Evolutionary conservation across 2,113 vertebrate genomes (phyloP).

Genomic region (rat (Rattus norvegicus)): DNA sequence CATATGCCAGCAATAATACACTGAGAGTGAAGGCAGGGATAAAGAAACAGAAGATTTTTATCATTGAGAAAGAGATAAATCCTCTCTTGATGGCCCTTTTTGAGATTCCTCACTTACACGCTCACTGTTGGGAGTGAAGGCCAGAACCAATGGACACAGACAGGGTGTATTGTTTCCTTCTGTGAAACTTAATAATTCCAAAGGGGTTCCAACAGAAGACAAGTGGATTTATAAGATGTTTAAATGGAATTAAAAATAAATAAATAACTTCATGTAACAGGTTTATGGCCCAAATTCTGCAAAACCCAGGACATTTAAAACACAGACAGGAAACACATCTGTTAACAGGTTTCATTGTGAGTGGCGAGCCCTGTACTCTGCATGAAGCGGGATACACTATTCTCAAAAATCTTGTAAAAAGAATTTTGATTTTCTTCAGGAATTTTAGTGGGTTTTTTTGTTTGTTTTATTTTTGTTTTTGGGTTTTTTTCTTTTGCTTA

Average conservation of each 20-base stretch:
- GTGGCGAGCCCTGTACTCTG: constrained; percentile 7
- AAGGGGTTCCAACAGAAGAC: constrained; percentile 58
- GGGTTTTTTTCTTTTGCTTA: constrained; percentile 49
- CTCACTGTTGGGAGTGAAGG: constrained; percentile 74
- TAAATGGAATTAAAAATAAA: constrained; percentile 67
- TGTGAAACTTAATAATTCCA: constrained; percentile 67
- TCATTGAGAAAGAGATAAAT: constrained; percentile 63
- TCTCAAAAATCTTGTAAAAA: neutral
- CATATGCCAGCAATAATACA: constrained; percentile 56
- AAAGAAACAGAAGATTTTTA: constrained; percentile 69
- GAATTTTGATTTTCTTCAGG: constrained; percentile 41
- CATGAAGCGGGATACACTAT: neutral
- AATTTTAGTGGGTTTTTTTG: constrained; percentile 25
- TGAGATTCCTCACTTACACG: constrained; percentile 60
- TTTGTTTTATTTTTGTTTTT: neutral
- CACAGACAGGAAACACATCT: constrained; percentile 36
- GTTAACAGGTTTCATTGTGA: constrained; percentile 19
- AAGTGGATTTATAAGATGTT: constrained; percentile 70
- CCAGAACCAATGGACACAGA: constrained; percentile 74
- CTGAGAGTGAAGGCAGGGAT: constrained; percentile 26
- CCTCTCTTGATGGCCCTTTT: constrained; percentile 50
- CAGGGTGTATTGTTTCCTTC: constrained; percentile 61
- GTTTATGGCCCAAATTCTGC: constrained; percentile 26
- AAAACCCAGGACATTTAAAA: constrained; percentile 66
- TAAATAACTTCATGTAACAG: constrained; percentile 63